A percentile compares a stretch with the other conserved stretches of the same genome.
These are phyloP conservation scores for Uromys caudimaculatus DNA, from an alignment of 2,797 vertebrate genomes.

Conservation along the genomic window DNA sequence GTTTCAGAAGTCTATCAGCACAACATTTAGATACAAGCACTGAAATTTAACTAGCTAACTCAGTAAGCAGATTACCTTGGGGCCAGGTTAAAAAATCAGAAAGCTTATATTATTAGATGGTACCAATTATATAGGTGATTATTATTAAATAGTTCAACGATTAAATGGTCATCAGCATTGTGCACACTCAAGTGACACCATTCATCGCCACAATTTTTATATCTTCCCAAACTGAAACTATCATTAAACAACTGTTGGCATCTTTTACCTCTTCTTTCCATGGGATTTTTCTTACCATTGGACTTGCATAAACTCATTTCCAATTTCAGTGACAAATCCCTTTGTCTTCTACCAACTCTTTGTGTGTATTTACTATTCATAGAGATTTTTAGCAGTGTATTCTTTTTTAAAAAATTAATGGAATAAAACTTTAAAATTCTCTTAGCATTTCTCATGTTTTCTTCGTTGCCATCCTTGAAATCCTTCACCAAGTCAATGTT, in stretches of 20 bases:
- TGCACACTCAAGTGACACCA: background rate
- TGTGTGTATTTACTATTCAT: background rate
- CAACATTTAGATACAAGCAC: background rate
- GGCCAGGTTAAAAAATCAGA: background rate
- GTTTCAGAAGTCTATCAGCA: background rate
- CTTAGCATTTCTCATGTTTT: background rate
- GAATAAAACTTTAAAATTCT: constrained; percentile 32
- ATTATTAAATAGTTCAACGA: background rate
- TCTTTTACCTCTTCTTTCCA: background rate
- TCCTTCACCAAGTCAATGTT: background rate
- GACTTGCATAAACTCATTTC: background rate
- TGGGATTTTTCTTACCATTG: background rate
- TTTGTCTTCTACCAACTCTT: constrained; percentile 4
- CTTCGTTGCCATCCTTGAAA: background rate
- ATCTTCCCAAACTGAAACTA: background rate
- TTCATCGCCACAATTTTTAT: background rate
- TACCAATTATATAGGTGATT: background rate
- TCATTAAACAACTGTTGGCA: background rate
- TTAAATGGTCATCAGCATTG: background rate
- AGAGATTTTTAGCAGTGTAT: background rate
- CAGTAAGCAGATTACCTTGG: background rate
- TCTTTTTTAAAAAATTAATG: background rate
- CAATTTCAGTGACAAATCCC: background rate
- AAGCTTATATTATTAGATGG: background rate
- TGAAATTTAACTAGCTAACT: background rate